Base-by-base conservation (phyloP, 2,797 vertebrate species). In the Phoeniculus purpureus region DNA sequence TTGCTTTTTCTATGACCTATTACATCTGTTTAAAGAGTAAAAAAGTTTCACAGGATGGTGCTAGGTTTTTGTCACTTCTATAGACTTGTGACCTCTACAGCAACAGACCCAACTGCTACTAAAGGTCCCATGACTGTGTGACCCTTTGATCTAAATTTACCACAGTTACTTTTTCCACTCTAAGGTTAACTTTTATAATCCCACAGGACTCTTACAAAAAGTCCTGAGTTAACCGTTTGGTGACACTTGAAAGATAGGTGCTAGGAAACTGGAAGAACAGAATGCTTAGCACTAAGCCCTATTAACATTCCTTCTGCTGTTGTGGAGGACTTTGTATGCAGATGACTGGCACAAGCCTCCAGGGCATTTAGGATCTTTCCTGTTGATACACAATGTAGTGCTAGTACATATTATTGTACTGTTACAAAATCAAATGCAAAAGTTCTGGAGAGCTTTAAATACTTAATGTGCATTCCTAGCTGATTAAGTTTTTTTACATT, bases 241-340 rank as follows among this genome's bases (percentile, higher is more conserved):
- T 65, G 29, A 15, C 75, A 81, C 60, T 81, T 85, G 37, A 81
- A 85, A 91, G 43, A 73, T 56, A 61, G 40, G 51, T 75, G 17
- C 61, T 78, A 90, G 76, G 84, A 90, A 89, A 71, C 27, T 31
- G 11, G 25, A 85, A 80, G 48, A 91, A 68, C n/a, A 50, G 73
- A 94, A 64, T 26, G 12, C 40, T 78, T 87, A 85, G 40, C 22
- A 43, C 77, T 71, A 92, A 85, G 64, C 18, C 8, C 71, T 87
- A 31, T 65, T 93, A 94, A 92, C 68, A 81, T 96, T 93, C 76
- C 81, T 94, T 82, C 50, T 89, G 76, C 43, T 90, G 10, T 81
- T 89, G 50, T 81, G 65, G 50, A 89, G 48, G 68, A 88, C 47
- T 94, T 95, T 60, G 23, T 51, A 85, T 93, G 76, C 87, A 93